Base-by-base conservation (phyloP, 1,140 invertebrate genomes). In the Ips nitidus region DNA sequence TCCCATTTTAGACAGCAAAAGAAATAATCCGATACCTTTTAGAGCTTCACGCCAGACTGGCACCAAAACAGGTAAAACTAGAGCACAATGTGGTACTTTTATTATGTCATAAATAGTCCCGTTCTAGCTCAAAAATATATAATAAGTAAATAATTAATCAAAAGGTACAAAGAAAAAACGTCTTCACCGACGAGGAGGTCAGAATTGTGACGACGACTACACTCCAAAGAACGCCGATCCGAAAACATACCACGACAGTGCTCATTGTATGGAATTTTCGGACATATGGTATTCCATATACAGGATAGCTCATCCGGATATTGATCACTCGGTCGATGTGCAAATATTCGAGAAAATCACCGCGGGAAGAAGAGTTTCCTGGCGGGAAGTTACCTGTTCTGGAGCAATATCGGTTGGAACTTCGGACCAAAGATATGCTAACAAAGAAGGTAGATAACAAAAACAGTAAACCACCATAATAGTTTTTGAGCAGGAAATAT, bases 231-330 rank as follows among this genome's bases (percentile, higher is more conserved):
- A 79, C 45, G 75, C 77, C 5, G 74, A 84, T 73, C 76, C 79
- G 1, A 71, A 74, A 1, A 78, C 78, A 39, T 84, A 84, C 75
- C 79, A 82, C 53, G 81, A 84, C 53, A 84, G 83, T 66, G 78
- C 83, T 2, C 84, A 85, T 71, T 85, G 84, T 74, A 75, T 85
- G 43, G 77, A 81, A 52, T 85, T 84, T 74, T 83, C 83, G 52
- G 80, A 84, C 63, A 70, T 84, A 66, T 85, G 84, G 84, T 84
- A 84, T 69, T 79, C 78, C 0, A 80, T 83, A 36, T 83, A 83
- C 65, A 73, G 75, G 47, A 58, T 84, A 7, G 74, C 75, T 1
- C 76, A 80, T 52, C 83, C 83, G 1, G 61, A 74, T 40, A 64
- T 83, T 6, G 77, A 79, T 4, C 82, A 84, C 55, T 73, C 71